These are phyloP conservation scores for Porites cylindrica DNA, from an alignment of 92 coral and sea anemone genomes.

Conservation along the genomic window DNA sequence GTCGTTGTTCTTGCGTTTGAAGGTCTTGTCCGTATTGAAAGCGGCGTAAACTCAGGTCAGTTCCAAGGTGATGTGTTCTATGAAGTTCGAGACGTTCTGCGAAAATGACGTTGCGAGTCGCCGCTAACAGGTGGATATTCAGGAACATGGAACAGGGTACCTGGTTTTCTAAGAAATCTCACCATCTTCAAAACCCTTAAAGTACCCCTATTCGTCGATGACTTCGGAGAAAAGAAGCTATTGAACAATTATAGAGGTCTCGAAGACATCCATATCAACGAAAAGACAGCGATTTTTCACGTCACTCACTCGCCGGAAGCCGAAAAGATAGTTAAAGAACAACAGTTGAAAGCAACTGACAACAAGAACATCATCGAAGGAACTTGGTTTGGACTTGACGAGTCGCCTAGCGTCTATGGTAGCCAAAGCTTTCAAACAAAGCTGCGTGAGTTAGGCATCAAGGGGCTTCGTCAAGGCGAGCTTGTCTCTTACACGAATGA, in stretches of 20 bases:
- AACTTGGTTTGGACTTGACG: constrained; percentile 62
- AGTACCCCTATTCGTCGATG: constrained; percentile 66
- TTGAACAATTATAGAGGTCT: constrained; percentile 10
- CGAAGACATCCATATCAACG: constrained; percentile 23
- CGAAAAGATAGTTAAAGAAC: constrained; percentile 13
- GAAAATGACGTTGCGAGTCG: constrained; percentile 64
- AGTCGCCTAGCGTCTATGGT: constrained; percentile 49
- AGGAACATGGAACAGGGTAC: background rate
- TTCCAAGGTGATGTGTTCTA: background rate
- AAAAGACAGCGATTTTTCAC: constrained; percentile 57
- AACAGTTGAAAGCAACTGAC: constrained; percentile 52
- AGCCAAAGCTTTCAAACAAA: constrained; percentile 60
- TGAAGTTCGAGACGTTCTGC: constrained; percentile 28
- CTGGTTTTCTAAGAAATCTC: constrained; percentile 44
- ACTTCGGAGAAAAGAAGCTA: constrained; percentile 53
- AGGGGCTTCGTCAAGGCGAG: constrained; percentile 67
- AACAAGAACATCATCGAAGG: constrained; percentile 67
- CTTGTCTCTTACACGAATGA: constrained; percentile 66
- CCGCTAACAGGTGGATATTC: constrained; percentile 25
- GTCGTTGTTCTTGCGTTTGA: constrained; percentile 61
- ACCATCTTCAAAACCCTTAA: constrained; percentile 57
- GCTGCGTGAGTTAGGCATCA: constrained; percentile 43
- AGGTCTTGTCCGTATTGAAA: constrained; percentile 61
- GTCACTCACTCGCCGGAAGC: constrained; percentile 65
- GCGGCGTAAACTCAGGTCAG: constrained; percentile 29